Evolutionary conservation across 2,888 invertebrate genomes (phyloP).

Genomic region (Dolichopus griseipennis): DNA sequence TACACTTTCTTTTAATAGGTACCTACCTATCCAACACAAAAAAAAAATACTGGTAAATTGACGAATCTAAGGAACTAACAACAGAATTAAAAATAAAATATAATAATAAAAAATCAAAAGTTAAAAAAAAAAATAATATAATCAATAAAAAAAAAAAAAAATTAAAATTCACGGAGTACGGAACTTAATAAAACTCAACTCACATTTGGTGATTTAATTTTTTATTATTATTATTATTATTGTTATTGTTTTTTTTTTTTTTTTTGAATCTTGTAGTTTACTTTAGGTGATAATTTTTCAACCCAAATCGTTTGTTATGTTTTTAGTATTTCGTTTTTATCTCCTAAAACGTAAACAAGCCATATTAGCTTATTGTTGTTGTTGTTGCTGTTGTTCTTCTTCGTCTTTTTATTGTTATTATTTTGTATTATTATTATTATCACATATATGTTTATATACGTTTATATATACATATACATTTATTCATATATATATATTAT

Average conservation of each 20-base stretch:
- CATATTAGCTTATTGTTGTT: not conserved
- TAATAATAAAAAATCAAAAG: too few relatives aligned
- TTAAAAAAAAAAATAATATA: not conserved
- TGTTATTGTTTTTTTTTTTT: not conserved
- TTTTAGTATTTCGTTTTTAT: conserved; percentile 6
- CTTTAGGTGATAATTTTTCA: conserved; percentile 2
- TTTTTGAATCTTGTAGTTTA: not conserved
- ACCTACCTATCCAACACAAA: too few relatives aligned
- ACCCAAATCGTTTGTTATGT: conserved; percentile 1
- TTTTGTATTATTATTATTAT: not conserved
- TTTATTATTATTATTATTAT: not conserved
- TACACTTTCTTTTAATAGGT: too few relatives aligned
- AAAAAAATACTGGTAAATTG: too few relatives aligned
- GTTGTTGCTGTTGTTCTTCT: not conserved
- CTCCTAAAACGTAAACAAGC: conserved; percentile 3
- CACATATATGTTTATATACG: not conserved
- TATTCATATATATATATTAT: not conserved
- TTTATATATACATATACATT: not conserved
- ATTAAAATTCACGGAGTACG: not conserved
- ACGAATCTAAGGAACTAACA: too few relatives aligned
- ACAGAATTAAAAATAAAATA: too few relatives aligned
- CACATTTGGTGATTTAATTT: not conserved
- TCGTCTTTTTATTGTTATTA: too few relatives aligned
- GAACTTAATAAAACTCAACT: conserved; percentile 1
- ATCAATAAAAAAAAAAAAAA: not conserved